Percentiles rank a stretch among this genome's conserved stretches.
Conservation (phyloP, 1,140 invertebrate species). For the Temnothorax nylanderi region DNA sequence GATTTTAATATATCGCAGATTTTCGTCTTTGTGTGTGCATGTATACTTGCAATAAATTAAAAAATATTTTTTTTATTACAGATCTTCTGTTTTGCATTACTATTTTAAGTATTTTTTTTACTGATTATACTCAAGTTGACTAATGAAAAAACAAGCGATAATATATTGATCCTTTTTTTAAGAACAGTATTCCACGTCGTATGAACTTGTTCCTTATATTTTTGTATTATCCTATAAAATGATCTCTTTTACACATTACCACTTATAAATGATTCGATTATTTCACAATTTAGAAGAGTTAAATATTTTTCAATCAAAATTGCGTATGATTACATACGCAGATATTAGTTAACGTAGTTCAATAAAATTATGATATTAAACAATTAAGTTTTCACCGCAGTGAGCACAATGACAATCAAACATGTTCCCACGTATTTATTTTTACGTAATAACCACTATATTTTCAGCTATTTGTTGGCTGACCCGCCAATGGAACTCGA, state of each 20-base stretch:
- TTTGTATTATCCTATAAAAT: neutral
- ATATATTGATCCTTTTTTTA: neutral
- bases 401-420: neutral
- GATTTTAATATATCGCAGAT: neutral
- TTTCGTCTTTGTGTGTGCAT: neutral
- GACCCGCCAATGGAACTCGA: slow-evolving; percentile 41
- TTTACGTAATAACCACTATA: neutral
- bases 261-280: neutral
- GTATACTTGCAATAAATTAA: neutral
- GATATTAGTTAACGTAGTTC: neutral
- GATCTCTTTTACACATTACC: neutral
- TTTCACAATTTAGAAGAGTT: neutral
- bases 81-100: neutral
- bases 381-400: neutral
- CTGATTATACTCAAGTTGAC: neutral
- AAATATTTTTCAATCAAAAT: neutral
- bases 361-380: neutral
- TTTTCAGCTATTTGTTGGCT: neutral
- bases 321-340: neutral
- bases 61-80: neutral
- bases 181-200: neutral
- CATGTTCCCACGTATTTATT: slow-evolving; percentile 11
- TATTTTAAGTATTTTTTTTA: neutral
- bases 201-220: too few relatives aligned
- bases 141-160: neutral